Evolutionary conservation across 1,140 invertebrate species (phyloP).

Genomic region (Metopolophium dirhodum): DNA sequence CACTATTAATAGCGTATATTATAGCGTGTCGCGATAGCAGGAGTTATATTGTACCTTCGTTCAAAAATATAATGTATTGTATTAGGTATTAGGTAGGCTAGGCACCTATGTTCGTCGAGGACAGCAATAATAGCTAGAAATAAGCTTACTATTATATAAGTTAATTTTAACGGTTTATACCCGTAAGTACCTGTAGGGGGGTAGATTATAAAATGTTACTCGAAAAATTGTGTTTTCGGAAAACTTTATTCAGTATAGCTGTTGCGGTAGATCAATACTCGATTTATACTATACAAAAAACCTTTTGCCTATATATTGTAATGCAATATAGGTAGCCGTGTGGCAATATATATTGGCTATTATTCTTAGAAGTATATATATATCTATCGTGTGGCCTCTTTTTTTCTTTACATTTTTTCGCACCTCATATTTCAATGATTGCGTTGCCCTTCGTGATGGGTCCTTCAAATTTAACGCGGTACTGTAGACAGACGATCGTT

Average conservation of each 20-base stretch:
- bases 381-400: background rate
- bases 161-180: background rate
- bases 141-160: background rate
- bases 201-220: background rate
- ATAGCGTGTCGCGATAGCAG: too few species aligned
- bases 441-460: background rate
- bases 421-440: background rate
- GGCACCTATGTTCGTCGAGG: background rate
- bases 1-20: too few species aligned
- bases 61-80: background rate
- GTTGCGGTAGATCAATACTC: background rate
- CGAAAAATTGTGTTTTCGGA: background rate
- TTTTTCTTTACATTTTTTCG: background rate
- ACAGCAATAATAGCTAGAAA: background rate
- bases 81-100: too few species aligned
- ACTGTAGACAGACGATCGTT: background rate
- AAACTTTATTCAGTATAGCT: background rate
- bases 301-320: background rate
- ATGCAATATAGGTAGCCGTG: background rate
- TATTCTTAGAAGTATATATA: background rate
- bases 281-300: background rate
- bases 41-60: background rate
- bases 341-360: background rate
- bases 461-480: constrained; percentile 2
- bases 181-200: too few species aligned